phyloP scores from a whole-genome alignment of 1,140 invertebrate genomes.

The Mya arenaria region DNA sequence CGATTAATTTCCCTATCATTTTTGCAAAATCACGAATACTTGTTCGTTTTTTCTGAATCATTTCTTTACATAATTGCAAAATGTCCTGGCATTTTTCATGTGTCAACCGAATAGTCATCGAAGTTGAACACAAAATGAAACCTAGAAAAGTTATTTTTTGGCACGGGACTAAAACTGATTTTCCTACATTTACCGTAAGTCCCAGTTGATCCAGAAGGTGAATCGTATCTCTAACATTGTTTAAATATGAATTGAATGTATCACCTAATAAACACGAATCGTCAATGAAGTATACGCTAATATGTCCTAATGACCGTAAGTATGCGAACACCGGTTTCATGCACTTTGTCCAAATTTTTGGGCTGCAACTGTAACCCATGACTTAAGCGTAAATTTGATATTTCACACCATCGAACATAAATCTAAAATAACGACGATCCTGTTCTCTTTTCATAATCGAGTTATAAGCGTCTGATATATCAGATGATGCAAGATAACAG shows the following conservation, averaged over 20 bases:
- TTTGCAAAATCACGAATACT: not conserved
- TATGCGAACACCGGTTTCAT: slow-evolving; percentile 33
- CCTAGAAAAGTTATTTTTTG: not conserved
- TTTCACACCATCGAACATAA: slow-evolving; percentile 1
- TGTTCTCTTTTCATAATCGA: not conserved
- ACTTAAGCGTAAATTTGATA: slow-evolving; percentile 40
- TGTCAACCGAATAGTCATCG: slow-evolving; percentile 1
- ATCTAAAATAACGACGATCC: slow-evolving; percentile 21
- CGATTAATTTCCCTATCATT: not conserved
- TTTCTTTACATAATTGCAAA: not conserved
- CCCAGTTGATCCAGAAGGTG: not conserved
- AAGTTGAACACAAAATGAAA: not conserved
- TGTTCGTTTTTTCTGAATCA: not conserved
- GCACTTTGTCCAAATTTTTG: slow-evolving; percentile 4
- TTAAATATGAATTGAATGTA: not conserved
- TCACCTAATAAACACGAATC: slow-evolving; percentile 12
- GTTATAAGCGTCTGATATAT: slow-evolving; percentile 24
- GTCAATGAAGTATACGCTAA: slow-evolving; percentile 11
- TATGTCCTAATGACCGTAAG: not conserved
- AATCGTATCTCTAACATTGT: not conserved
- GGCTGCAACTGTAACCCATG: slow-evolving; percentile 16
- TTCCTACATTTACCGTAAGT: not conserved
- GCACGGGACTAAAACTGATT: not conserved
- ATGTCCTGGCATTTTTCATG: not conserved
- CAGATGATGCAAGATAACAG: slow-evolving; percentile 35